These are phyloP conservation scores for Hylaea fasciaria DNA, from an alignment of 2,888 invertebrate species.

Conservation along the genomic window DNA sequence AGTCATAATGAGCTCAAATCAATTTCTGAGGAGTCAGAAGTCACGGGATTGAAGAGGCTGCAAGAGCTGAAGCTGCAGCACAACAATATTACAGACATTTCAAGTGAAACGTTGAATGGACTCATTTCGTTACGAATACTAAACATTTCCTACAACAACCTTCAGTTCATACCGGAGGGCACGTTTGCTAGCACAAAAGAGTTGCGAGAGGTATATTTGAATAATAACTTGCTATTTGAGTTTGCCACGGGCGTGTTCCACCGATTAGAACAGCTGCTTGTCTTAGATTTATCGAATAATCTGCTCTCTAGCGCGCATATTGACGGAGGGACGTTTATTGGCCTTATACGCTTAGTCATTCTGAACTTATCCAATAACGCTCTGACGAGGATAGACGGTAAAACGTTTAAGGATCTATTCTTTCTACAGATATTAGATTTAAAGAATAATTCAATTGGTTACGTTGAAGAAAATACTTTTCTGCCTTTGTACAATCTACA, in stretches of 20 bases:
- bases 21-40: slow-evolving; percentile 90
- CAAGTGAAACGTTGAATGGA: slow-evolving; percentile 91
- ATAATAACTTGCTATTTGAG: slow-evolving; percentile 94
- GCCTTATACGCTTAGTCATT: slow-evolving; percentile 93
- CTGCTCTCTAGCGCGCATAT: slow-evolving; percentile 93
- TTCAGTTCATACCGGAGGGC: slow-evolving; percentile 92
- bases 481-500: slow-evolving; percentile 94
- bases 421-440: slow-evolving; percentile 94
- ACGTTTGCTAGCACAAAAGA: slow-evolving; percentile 93
- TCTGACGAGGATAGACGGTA: slow-evolving; percentile 92
- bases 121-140: slow-evolving; percentile 91
- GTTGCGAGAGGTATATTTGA: slow-evolving; percentile 92
- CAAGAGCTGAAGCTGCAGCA: slow-evolving; percentile 92
- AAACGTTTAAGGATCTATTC: slow-evolving; percentile 94
- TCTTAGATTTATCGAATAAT: slow-evolving; percentile 94
- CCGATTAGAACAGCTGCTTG: slow-evolving; percentile 92
- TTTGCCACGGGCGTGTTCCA: slow-evolving; percentile 93
- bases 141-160: slow-evolving; percentile 93
- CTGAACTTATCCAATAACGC: slow-evolving; percentile 94
- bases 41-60: slow-evolving; percentile 90
- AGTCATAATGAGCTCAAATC: slow-evolving; percentile 91
- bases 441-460: slow-evolving; percentile 94
- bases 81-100: slow-evolving; percentile 92
- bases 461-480: slow-evolving; percentile 94
- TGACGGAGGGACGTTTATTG: slow-evolving; percentile 93